Conservation (phyloP, 35 echinoderm and acorn worm genomes). For the Ophioderma brevispina region DNA sequence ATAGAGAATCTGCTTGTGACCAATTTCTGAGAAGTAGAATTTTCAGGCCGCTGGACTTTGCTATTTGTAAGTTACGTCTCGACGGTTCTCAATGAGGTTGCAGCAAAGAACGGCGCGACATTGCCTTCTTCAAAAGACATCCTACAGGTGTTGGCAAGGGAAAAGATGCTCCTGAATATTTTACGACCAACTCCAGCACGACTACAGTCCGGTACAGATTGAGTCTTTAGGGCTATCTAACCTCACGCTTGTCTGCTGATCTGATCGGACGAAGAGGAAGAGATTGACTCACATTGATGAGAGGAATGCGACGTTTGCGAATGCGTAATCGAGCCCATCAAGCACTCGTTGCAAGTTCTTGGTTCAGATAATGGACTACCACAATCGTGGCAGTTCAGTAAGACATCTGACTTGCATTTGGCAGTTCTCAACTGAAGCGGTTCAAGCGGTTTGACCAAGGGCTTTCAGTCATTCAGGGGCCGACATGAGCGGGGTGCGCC, state of each 20-base stretch:
- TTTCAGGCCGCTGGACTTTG: constrained; percentile 83
- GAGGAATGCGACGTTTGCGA: neutral
- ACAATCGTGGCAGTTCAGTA: neutral
- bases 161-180: constrained; percentile 56
- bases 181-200: constrained; percentile 19
- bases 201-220: constrained; percentile 61
- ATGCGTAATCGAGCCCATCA: neutral
- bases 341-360: too few species aligned
- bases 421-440: constrained; percentile 80
- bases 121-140: constrained; percentile 82
- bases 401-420: constrained; percentile 49
- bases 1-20: neutral
- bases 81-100: constrained; percentile 81
- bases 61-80: constrained; percentile 94
- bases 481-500: constrained; percentile 94
- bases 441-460: constrained; percentile 77
- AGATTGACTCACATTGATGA: neutral
- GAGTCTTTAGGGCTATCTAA: too few species aligned
- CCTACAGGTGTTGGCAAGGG: constrained; percentile 22
- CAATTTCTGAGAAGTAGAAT: constrained; percentile 19
- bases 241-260: constrained; percentile 32
- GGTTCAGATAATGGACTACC: too few species aligned
- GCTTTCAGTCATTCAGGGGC: constrained; percentile 88
- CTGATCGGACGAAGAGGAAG: neutral
- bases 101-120: constrained; percentile 59